phyloP scores from a whole-genome alignment of 2,113 vertebrate genomes.

The Oncorhynchus nerka region DNA sequence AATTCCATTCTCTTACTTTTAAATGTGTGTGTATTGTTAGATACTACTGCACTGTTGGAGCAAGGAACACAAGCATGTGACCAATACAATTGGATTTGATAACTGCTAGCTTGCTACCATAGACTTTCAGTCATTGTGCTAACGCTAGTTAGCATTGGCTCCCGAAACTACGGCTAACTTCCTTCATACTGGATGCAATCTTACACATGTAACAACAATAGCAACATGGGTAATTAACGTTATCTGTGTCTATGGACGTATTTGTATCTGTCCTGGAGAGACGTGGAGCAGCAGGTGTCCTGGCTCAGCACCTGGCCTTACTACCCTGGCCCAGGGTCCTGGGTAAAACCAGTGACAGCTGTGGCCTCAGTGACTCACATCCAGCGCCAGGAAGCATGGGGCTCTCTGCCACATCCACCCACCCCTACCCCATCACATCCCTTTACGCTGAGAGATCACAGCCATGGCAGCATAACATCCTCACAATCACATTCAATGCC shows the following conservation, averaged over 20 bases:
- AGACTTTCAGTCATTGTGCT: too few species aligned
- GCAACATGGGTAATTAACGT: too few species aligned
- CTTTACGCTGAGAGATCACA: slow-evolving; percentile 54
- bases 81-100: background rate
- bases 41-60: too few species aligned
- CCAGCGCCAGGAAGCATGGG: slow-evolving; percentile 58
- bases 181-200: too few species aligned
- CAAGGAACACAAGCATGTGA: background rate
- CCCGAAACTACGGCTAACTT: too few species aligned
- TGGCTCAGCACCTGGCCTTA: too few species aligned
- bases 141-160: too few species aligned
- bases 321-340: background rate
- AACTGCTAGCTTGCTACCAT: too few species aligned
- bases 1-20: too few species aligned
- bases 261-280: background rate
- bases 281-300: slow-evolving; percentile 6
- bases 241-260: background rate
- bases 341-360: slow-evolving; percentile 65
- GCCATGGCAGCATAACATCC: slow-evolving; percentile 25
- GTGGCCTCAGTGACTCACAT: slow-evolving; percentile 63
- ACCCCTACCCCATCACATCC: slow-evolving; percentile 29
- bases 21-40: too few species aligned
- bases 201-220: too few species aligned
- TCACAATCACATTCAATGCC: slow-evolving; percentile 51
- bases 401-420: slow-evolving; percentile 53